These are phyloP conservation scores for Alaudala cheleensis DNA, from an alignment of 2,113 vertebrate species.

Conservation along the genomic window DNA sequence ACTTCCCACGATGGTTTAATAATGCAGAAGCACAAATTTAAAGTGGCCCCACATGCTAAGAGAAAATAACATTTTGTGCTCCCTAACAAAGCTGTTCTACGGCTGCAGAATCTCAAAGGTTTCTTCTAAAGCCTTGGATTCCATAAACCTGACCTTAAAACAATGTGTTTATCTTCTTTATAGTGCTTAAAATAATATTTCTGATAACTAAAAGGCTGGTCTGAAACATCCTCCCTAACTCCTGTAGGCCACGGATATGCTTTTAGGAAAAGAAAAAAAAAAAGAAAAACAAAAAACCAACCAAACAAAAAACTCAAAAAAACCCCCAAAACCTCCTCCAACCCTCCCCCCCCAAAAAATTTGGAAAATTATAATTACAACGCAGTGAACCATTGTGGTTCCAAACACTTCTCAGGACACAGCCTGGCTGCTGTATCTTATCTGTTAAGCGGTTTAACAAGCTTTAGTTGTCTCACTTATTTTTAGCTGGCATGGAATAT, in stretches of 20 bases:
- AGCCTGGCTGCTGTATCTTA: slow-evolving; percentile 21
- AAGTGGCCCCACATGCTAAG: neutral
- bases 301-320: neutral
- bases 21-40: slow-evolving; percentile 18
- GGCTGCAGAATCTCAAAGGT: neutral
- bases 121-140: neutral
- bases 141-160: neutral
- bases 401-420: neutral
- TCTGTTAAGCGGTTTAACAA: slow-evolving; percentile 63
- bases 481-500: slow-evolving; percentile 40
- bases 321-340: neutral
- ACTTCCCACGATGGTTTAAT: slow-evolving; percentile 46
- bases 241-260: neutral
- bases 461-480: slow-evolving; percentile 48
- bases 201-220: neutral
- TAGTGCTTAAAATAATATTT: neutral
- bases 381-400: neutral
- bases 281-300: too few species aligned
- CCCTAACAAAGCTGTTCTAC: neutral
- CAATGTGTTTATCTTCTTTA: neutral
- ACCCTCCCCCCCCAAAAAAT: too few species aligned
- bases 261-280: neutral
- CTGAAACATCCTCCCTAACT: neutral
- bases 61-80: neutral
- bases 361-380: neutral